These are phyloP conservation scores for Latrodectus elegans DNA, from an alignment of 2,888 invertebrate species.

Conservation along the genomic window DNA sequence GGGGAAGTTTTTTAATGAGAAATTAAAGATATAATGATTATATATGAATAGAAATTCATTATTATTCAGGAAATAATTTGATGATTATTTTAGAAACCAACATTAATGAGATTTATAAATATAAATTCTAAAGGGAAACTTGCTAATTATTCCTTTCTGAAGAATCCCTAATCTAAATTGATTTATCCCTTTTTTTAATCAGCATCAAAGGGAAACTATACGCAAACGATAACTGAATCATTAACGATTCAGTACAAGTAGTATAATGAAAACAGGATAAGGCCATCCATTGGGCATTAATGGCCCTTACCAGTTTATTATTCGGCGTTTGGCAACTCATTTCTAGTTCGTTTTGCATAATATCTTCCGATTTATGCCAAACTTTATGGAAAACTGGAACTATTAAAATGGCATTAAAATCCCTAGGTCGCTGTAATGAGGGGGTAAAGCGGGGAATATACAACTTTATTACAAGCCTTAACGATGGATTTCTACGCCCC, in stretches of 20 bases:
- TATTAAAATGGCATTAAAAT: conserved; percentile 53
- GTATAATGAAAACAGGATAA: neutral
- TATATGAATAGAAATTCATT: too few species aligned
- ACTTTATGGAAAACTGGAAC: conserved; percentile 3
- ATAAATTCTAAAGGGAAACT: too few species aligned
- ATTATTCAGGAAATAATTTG: too few species aligned
- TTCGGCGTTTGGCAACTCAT: conserved; percentile 30
- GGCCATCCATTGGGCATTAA: conserved; percentile 1
- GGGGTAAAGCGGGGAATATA: neutral
- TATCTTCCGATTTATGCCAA: conserved; percentile 16
- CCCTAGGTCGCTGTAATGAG: conserved; percentile 19
- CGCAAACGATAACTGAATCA: neutral
- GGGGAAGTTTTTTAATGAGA: too few species aligned
- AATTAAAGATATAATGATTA: too few species aligned
- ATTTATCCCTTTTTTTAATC: neutral
- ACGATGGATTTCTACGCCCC: conserved; percentile 16
- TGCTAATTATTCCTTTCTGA: too few species aligned
- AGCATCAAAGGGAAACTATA: neutral
- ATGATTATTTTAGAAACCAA: too few species aligned
- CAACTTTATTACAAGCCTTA: conserved; percentile 24
- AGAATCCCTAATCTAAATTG: neutral
- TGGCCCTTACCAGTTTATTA: conserved; percentile 4
- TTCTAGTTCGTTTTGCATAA: conserved; percentile 28
- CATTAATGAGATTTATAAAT: too few species aligned
- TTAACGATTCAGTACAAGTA: neutral